Evolutionary conservation across 1,140 invertebrate species (phyloP).

Genomic region (Lepeophtheirus salmonis): DNA sequence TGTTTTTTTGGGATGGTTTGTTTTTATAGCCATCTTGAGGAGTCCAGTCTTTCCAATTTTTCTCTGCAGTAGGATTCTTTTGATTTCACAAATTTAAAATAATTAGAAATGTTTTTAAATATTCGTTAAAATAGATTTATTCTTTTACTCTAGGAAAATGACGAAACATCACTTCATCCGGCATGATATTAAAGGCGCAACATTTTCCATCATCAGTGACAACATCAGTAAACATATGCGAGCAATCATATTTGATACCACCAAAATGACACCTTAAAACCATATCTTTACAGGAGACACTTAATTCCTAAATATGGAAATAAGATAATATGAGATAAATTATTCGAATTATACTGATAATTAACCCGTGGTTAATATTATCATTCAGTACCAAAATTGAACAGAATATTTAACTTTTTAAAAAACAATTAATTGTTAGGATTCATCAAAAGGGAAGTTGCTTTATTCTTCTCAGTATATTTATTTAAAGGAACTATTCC

Average conservation of each 20-base stretch:
- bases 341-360: too few relatives aligned
- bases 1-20: neutral
- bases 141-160: neutral
- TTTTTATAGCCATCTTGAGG: slow-evolving; percentile 7
- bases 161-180: slow-evolving; percentile 2
- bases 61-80: neutral
- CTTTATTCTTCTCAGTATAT: too few relatives aligned
- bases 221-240: neutral
- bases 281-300: neutral
- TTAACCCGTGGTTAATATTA: too few relatives aligned
- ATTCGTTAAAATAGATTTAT: too few relatives aligned
- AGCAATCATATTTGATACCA: slow-evolving; percentile 1
- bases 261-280: slow-evolving; percentile 8
- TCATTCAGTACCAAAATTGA: too few relatives aligned
- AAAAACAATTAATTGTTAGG: too few relatives aligned
- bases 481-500: too few relatives aligned
- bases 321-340: too few relatives aligned
- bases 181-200: slow-evolving; percentile 11
- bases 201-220: slow-evolving; percentile 13
- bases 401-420: too few relatives aligned
- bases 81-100: neutral
- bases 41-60: slow-evolving; percentile 1
- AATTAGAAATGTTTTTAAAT: too few relatives aligned
- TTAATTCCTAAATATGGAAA: neutral
- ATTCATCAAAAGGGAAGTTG: too few relatives aligned